Evolutionary conservation across 1,140 invertebrate species (phyloP), one percentile per base, ranked within the genome.

Genomic region (Callitettix versicolor): DNA sequence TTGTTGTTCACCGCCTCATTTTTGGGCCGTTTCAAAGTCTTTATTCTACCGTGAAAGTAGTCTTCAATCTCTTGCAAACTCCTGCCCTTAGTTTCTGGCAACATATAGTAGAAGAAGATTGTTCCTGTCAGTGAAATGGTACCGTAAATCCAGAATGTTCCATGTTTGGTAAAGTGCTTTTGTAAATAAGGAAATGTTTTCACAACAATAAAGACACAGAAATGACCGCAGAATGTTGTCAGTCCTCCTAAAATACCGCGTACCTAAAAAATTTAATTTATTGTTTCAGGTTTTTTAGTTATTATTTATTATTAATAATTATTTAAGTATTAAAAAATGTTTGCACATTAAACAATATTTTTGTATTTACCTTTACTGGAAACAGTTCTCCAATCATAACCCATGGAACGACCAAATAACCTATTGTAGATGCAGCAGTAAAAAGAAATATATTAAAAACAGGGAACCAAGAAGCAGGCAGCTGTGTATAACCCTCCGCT

Each of bases 81-180:
- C 62, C 79, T 78, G 7, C 81, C 83, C 67, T 87, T 89, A 1
- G 87, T 91, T 68, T 91, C 88, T n/a, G 87, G 86, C 14, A 91
- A 68, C 55, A 74, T 82, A 44, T 81, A 72, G 52, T 73, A 81
- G 42, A 84, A 69, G 53, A 79, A 77, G 2, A 83, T 53, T 26
- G 74, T 68, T 48, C 73, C 75, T 68, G 65, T 11, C 47, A 70
- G 62, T 5, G 82, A 82, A 55, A 79, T 73, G 18, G 70, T 70
- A 0, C 85, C 81, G 53, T 83, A 85, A 0, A 82, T 57, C 1
- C 77, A 70, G 57, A 81, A 85, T 0, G 77, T 73, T 1, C 80
- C 81, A 62, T 80, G 74, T 42, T 73, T 71, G 21, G 77, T 72
- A 6, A 82, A 59, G 0, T 62, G 9, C 14, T 70, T 63, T 11